phyloP scores from a whole-genome alignment of 2,888 invertebrate genomes.

The Acronicta alni region DNA sequence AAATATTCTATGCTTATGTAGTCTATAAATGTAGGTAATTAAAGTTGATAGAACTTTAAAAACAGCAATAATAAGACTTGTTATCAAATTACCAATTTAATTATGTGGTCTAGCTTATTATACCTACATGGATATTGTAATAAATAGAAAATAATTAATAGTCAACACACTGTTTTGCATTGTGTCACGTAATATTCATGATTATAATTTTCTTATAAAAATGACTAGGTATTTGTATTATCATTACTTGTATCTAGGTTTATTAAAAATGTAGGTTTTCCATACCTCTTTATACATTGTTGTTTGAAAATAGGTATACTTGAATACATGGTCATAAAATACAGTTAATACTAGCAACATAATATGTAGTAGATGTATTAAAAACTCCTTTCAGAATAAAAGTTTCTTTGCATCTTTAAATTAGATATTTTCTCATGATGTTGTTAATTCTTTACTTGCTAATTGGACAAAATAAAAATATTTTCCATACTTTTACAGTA shows the following conservation, averaged over 20 bases:
- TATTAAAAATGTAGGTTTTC: not conserved
- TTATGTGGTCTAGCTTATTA: slow-evolving; percentile 37
- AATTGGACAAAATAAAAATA: slow-evolving; percentile 49
- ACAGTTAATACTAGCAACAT: too few species aligned
- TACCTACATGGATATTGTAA: slow-evolving; percentile 14
- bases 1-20: slow-evolving; percentile 39
- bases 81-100: slow-evolving; percentile 54
- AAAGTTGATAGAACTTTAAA: slow-evolving; percentile 40
- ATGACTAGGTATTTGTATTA: slow-evolving; percentile 10
- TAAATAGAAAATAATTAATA: slow-evolving; percentile 28
- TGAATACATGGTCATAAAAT: not conserved
- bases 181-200: slow-evolving; percentile 1
- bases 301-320: not conserved
- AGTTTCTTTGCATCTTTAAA: slow-evolving; percentile 22
- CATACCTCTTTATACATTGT: not conserved
- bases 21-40: slow-evolving; percentile 54
- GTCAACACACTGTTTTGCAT: slow-evolving; percentile 10
- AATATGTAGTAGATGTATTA: too few species aligned
- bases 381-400: slow-evolving; percentile 18
- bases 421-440: slow-evolving; percentile 46
- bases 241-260: slow-evolving; percentile 8
- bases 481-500: slow-evolving; percentile 36
- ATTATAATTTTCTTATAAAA: too few species aligned
- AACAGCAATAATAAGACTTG: slow-evolving; percentile 42
- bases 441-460: slow-evolving; percentile 42